Evolutionary conservation across 2,888 invertebrate genomes (phyloP).

Genomic region (Troides oblongomaculatus): DNA sequence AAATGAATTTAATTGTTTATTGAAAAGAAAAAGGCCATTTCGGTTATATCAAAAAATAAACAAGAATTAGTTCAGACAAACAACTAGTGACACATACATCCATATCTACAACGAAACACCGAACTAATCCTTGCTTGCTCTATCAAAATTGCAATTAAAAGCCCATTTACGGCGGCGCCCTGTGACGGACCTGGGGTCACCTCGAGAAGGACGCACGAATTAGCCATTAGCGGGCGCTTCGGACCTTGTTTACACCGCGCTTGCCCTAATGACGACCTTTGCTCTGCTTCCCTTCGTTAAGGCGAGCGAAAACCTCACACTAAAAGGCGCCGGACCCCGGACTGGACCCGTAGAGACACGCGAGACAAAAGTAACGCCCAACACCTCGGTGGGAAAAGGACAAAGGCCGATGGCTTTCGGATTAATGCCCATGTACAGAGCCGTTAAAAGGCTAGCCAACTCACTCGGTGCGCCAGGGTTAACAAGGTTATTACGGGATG

Average conservation of each 20-base stretch:
- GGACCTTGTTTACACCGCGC: conserved; percentile 80
- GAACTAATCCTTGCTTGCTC: conserved; percentile 70
- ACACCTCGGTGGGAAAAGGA: conserved; percentile 61
- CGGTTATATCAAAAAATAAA: not conserved
- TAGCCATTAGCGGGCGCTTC: conserved; percentile 80
- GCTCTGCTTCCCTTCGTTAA: conserved; percentile 81
- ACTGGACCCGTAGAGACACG: conserved; percentile 69
- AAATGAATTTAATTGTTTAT: no score
- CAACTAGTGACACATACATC: conserved; percentile 7
- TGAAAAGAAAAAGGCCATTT: no score
- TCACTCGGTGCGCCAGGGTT: conserved; percentile 74
- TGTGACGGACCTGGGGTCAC: conserved; percentile 75
- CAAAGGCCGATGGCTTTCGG: conserved; percentile 75
- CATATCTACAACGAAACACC: conserved; percentile 16
- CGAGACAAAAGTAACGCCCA: conserved; percentile 59
- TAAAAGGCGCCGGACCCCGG: conserved; percentile 75
- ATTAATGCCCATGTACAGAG: conserved; percentile 77
- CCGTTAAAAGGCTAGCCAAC: conserved; percentile 78
- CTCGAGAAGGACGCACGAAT: conserved; percentile 77
- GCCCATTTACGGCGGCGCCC: conserved; percentile 70
- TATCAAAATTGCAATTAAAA: conserved; percentile 79
- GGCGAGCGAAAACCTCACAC: conserved; percentile 79
- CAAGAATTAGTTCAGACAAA: not conserved
- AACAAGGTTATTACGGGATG: conserved; percentile 80
- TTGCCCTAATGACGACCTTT: conserved; percentile 81